phyloP scores from a whole-genome alignment of 1,140 invertebrate genomes.

The Drosophila miranda region DNA sequence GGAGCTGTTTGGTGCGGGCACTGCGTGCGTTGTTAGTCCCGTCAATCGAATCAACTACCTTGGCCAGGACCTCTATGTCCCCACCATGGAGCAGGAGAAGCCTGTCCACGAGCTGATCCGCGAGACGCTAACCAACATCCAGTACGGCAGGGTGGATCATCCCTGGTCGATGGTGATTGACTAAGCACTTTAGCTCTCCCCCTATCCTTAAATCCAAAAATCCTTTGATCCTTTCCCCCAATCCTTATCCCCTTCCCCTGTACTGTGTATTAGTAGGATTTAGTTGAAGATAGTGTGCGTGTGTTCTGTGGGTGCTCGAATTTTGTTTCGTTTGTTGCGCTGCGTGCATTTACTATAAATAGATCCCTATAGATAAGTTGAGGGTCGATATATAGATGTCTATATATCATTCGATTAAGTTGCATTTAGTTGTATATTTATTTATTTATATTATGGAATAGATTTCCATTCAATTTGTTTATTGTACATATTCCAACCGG shows the following conservation, averaged over 20 bases:
- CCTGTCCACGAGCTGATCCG: constrained; percentile 88
- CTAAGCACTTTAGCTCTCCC: constrained; percentile 31
- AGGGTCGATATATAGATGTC: neutral
- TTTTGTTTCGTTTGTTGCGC: constrained; percentile 54
- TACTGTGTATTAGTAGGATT: constrained; percentile 72
- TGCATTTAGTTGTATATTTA: constrained; percentile 54
- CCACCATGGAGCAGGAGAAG: constrained; percentile 88
- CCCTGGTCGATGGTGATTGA: constrained; percentile 86
- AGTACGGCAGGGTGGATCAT: constrained; percentile 92
- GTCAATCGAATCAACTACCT: constrained; percentile 91
- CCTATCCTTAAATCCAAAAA: neutral
- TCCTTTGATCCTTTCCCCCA: neutral
- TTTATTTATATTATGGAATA: constrained; percentile 43
- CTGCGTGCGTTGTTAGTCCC: constrained; percentile 96
- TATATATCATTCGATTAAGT: constrained; percentile 18
- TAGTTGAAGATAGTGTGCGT: constrained; percentile 45
- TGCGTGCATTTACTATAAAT: constrained; percentile 17
- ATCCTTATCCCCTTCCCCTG: neutral
- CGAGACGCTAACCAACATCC: constrained; percentile 91
- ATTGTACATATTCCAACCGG: constrained; percentile 45
- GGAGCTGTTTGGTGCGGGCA: constrained; percentile 97
- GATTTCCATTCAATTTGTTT: constrained; percentile 27
- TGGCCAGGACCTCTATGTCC: constrained; percentile 86
- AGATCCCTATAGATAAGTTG: constrained; percentile 22
- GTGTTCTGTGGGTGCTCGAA: constrained; percentile 64